Base-by-base conservation (phyloP, 2,888 invertebrate species). In the Hetaerina titia region DNA sequence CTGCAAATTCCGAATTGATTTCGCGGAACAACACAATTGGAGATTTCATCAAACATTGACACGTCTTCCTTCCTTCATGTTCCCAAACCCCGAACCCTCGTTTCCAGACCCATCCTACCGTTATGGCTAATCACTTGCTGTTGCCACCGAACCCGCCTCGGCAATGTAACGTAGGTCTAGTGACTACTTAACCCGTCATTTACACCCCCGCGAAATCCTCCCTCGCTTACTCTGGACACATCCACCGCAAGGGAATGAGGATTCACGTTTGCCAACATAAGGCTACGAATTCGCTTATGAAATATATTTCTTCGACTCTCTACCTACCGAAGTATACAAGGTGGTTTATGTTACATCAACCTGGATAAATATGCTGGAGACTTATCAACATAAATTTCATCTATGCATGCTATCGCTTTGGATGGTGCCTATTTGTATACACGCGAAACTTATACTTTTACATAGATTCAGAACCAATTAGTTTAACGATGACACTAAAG, bases 11-110 rank as follows among this genome's bases (percentile, higher is more conserved):
- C 92, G 45, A 69, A 90, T 90, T 90, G 90, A 90, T 64, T 89
- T 57, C 89, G 22, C 89, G 63, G 56, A 56, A 25, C 92, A 69
- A 74, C 69, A 69, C 22, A 92, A 56, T 74, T 69, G 56, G 56
- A 92, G 92, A 69, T 74, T 92, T 92, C 92, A 92, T 56, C 69
- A 69, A 64, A 64, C 92, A 92, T 92, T 69, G 69, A 92, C 69
- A 60, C 92, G 69, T 92, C 92, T 92, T 92, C 81, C 81, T 81
- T 81, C 81, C 81, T 31, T 15, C 81, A 31, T 25, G 25, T 81
- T 81, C 31, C 74, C 25, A 9, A 0, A 25, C 81, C 25, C 31
- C 31, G 31, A 81, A 31, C 81, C 81, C 81, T 81, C 31, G 25
- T 81, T 81, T 81, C 81, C 31, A 31, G 81, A 81, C 25, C 69